A percentile compares a stretch with the other conserved stretches of the same genome.
Evolutionary conservation across 2,888 invertebrate species (phyloP).

Genomic region (Acrocera orbiculus): DNA sequence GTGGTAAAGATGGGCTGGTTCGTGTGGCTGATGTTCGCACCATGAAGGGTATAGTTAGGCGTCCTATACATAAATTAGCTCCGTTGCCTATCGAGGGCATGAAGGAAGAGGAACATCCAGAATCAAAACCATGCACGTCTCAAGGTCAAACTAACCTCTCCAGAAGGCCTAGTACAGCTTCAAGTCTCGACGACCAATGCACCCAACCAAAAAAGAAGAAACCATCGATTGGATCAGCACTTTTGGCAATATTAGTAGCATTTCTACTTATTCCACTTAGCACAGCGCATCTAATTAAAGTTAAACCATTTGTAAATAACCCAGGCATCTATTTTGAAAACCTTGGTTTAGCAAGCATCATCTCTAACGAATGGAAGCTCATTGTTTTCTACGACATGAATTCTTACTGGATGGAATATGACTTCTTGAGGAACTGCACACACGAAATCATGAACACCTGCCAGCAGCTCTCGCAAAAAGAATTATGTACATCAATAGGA

Average conservation of each 20-base stretch:
- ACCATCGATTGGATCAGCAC: background rate
- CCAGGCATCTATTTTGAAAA: slow-evolving; percentile 1
- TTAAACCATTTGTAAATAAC: background rate
- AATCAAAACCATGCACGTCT: too few relatives aligned
- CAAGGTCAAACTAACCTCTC: too few relatives aligned
- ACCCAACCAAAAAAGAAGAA: background rate
- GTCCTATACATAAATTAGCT: slow-evolving; percentile 1
- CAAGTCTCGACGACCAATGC: background rate
- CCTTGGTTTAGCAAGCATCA: background rate
- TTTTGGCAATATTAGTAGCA: background rate
- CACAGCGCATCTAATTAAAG: background rate
- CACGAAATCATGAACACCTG: background rate
- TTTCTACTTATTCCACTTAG: background rate
- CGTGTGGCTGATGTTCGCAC: slow-evolving; percentile 5
- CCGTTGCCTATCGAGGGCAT: background rate
- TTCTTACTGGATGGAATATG: background rate
- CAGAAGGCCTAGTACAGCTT: too few relatives aligned
- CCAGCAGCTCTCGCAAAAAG: background rate
- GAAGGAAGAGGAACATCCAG: too few relatives aligned
- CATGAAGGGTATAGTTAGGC: background rate
- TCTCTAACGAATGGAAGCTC: background rate
- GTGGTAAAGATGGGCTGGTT: slow-evolving; percentile 13
- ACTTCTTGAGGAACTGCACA: background rate
- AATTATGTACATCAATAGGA: background rate
- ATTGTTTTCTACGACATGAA: background rate